Percentiles rank a stretch among this genome's conserved stretches.
phyloP scores from a whole-genome alignment of 1,140 invertebrate species.

The Centruroides sculpturatus region DNA sequence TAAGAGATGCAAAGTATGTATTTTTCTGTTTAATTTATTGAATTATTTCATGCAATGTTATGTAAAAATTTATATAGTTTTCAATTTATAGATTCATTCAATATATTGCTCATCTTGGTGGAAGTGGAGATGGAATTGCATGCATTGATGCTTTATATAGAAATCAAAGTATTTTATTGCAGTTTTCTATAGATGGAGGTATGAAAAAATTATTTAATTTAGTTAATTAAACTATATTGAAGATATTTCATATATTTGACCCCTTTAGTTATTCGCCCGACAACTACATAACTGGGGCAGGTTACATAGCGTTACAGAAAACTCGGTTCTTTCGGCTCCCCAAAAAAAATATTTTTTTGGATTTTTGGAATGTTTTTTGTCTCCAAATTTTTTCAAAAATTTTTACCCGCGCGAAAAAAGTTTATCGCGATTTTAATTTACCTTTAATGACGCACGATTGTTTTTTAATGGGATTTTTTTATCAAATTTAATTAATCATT shows the following conservation, averaged over 20 bases:
- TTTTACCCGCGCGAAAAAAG: too few relatives aligned
- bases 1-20: conserved; percentile 28
- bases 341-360: too few relatives aligned
- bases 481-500: too few relatives aligned
- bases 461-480: too few relatives aligned
- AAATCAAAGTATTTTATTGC: conserved; percentile 12
- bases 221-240: background rate
- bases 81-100: conserved; percentile 6
- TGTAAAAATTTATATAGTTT: background rate
- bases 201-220: background rate
- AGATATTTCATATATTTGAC: background rate
- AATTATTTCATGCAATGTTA: background rate
- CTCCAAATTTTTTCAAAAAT: too few relatives aligned
- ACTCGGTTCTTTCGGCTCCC: too few relatives aligned
- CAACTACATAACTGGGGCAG: too few relatives aligned
- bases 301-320: too few relatives aligned
- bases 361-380: too few relatives aligned
- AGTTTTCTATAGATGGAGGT: conserved; percentile 13
- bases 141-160: conserved; percentile 8
- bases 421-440: too few relatives aligned
- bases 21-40: background rate
- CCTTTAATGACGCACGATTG: too few relatives aligned
- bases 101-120: conserved; percentile 13
- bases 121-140: conserved; percentile 11
- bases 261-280: too few relatives aligned